These are phyloP conservation scores for Sterrhoptilus dennistouni DNA, from an alignment of 2,113 vertebrate genomes.

Conservation along the genomic window DNA sequence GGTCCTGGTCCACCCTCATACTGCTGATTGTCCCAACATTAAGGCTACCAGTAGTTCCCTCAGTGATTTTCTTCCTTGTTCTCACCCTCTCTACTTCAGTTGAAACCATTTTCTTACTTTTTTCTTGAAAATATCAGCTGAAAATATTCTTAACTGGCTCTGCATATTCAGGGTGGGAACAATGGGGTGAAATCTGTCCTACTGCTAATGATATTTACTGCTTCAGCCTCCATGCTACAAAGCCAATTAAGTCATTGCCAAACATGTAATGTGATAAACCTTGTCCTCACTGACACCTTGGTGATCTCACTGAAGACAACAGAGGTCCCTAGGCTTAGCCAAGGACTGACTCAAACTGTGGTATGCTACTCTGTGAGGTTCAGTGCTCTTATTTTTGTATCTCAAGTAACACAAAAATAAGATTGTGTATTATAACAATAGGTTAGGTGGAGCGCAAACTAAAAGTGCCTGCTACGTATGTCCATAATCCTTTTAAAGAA, in stretches of 20 bases:
- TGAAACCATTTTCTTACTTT: background rate
- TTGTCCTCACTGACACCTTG: background rate
- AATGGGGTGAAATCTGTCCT: background rate
- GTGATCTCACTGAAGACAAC: background rate
- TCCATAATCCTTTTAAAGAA: slow-evolving; percentile 63
- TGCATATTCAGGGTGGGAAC: background rate
- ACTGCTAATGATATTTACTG: background rate
- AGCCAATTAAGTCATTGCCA: background rate
- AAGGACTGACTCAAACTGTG: background rate
- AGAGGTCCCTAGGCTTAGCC: background rate
- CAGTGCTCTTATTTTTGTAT: background rate
- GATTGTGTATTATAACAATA: background rate
- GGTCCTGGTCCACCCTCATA: rapidly evolving
- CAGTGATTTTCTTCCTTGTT: background rate
- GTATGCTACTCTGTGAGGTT: background rate
- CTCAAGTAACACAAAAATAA: slow-evolving; percentile 41
- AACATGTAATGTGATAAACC: background rate
- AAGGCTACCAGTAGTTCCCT: background rate
- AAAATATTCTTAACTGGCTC: background rate
- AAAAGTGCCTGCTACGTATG: slow-evolving; percentile 4
- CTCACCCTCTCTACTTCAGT: background rate
- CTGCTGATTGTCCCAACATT: rapidly evolving
- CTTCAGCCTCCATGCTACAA: background rate
- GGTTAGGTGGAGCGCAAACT: slow-evolving; percentile 27
- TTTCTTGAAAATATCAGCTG: background rate